These are phyloP conservation scores for Leptinotarsa texana DNA, from an alignment of 1,140 invertebrate genomes.

Conservation along the genomic window DNA sequence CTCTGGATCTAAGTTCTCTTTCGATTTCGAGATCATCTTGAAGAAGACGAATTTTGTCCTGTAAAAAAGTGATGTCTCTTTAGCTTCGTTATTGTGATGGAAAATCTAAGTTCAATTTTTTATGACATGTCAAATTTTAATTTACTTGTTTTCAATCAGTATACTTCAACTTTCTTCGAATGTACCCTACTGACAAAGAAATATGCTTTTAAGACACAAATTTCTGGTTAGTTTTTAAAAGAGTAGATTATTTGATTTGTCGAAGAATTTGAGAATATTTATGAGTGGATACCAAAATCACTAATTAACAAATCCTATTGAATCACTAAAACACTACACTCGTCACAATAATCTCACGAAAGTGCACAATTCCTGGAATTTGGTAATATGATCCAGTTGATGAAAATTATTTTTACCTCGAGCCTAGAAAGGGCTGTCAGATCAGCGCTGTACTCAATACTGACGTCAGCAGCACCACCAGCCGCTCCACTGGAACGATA, in stretches of 20 bases:
- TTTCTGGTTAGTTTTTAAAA: too few relatives aligned
- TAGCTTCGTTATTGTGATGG: too few relatives aligned
- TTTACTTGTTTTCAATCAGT: too few relatives aligned
- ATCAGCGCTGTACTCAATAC: conserved; percentile 91
- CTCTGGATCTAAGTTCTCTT: conserved; percentile 94
- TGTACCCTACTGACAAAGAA: too few relatives aligned
- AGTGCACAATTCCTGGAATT: conserved; percentile 17
- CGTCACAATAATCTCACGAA: conserved; percentile 19
- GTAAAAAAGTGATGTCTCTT: conserved; percentile 58
- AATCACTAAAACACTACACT: conserved; percentile 23
- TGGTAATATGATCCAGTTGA: conserved; percentile 18
- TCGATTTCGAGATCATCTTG: conserved; percentile 97
- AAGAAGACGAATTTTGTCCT: conserved; percentile 97
- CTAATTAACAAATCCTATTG: background rate
- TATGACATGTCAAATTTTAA: too few relatives aligned
- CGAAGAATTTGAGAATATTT: too few relatives aligned
- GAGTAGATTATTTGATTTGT: too few relatives aligned
- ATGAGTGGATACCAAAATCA: background rate
- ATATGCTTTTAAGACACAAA: too few relatives aligned
- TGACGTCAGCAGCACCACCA: conserved; percentile 80
- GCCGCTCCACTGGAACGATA: conserved; percentile 81
- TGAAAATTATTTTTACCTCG: conserved; percentile 70
- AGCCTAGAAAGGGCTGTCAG: conserved; percentile 88
- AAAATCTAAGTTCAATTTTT: too few relatives aligned
- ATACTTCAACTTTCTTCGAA: too few relatives aligned